Conservation (phyloP, 2,888 invertebrate genomes). For the Dyspetes luteomarginatus region DNA sequence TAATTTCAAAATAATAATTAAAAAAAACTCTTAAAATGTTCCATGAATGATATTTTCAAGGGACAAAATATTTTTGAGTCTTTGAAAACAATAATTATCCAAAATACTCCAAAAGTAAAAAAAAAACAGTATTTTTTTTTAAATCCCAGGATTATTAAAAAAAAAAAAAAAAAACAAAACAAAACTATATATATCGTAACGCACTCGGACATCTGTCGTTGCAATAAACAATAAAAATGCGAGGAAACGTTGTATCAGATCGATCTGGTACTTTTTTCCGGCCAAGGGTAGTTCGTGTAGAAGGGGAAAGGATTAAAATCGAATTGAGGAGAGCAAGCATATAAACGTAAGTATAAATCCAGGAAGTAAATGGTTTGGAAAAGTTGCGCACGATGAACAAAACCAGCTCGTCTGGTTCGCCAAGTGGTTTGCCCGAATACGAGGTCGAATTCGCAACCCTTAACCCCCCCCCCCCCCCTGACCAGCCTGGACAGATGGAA, state of each 20-base stretch:
- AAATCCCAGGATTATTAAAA: too few species aligned
- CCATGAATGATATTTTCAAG: too few species aligned
- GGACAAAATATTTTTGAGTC: too few species aligned
- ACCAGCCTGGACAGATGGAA: neutral
- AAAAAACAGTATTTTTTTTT: too few species aligned
- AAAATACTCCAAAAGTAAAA: too few species aligned
- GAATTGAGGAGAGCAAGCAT: neutral
- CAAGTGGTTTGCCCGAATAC: neutral
- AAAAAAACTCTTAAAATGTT: too few species aligned
- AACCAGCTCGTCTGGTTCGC: neutral
- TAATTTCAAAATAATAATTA: too few species aligned
- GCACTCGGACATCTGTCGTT: constrained; percentile 35
- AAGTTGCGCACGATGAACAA: neutral
- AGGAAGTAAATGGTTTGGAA: neutral
- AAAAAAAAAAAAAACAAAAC: constrained; percentile 75
- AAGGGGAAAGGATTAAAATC: neutral
- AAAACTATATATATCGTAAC: constrained; percentile 47
- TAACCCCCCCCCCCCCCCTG: neutral
- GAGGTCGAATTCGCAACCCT: neutral
- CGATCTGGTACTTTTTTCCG: neutral
- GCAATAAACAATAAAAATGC: neutral
- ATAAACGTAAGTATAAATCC: neutral
- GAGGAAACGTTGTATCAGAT: too few species aligned
- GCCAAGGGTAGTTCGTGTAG: neutral
- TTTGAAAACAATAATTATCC: too few species aligned